A percentile compares a stretch with the other conserved stretches of the same genome.
Evolutionary conservation across 1,140 invertebrate species (phyloP).

Genomic region (Manduca sexta): DNA sequence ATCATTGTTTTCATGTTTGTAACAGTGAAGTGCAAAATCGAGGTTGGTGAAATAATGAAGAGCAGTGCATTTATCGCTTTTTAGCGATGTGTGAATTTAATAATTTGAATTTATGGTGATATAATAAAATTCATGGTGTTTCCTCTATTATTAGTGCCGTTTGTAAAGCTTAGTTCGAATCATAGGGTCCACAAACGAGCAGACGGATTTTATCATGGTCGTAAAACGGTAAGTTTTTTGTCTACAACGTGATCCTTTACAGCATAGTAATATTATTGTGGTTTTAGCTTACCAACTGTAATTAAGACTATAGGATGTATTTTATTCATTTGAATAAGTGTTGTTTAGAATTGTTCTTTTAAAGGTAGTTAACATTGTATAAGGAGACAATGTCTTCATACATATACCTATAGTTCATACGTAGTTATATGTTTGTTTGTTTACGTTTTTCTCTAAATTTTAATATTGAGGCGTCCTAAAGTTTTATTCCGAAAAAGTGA

Average conservation of each 20-base stretch:
- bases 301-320: too few relatives aligned
- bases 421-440: slow-evolving; percentile 12
- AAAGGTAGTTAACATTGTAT: neutral
- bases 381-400: slow-evolving; percentile 1
- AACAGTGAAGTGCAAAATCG: slow-evolving; percentile 54
- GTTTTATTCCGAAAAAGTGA: neutral
- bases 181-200: slow-evolving; percentile 71
- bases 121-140: slow-evolving; percentile 68
- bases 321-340: too few relatives aligned
- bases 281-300: too few relatives aligned
- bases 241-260: slow-evolving; percentile 29
- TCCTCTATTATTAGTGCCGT: slow-evolving; percentile 53
- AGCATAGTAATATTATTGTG: slow-evolving; percentile 5
- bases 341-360: too few relatives aligned
- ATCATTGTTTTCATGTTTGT: slow-evolving; percentile 41
- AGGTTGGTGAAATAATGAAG: slow-evolving; percentile 56
- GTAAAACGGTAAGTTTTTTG: slow-evolving; percentile 68
- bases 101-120: slow-evolving; percentile 63
- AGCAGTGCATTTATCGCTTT: slow-evolving; percentile 59
- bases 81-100: slow-evolving; percentile 66
- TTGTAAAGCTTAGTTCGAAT: slow-evolving; percentile 66
- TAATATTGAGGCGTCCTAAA: neutral
- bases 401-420: neutral
- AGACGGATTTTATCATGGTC: slow-evolving; percentile 73
- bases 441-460: slow-evolving; percentile 9